Conservation (phyloP, 2,888 invertebrate genomes). For the Gibbula magus region DNA sequence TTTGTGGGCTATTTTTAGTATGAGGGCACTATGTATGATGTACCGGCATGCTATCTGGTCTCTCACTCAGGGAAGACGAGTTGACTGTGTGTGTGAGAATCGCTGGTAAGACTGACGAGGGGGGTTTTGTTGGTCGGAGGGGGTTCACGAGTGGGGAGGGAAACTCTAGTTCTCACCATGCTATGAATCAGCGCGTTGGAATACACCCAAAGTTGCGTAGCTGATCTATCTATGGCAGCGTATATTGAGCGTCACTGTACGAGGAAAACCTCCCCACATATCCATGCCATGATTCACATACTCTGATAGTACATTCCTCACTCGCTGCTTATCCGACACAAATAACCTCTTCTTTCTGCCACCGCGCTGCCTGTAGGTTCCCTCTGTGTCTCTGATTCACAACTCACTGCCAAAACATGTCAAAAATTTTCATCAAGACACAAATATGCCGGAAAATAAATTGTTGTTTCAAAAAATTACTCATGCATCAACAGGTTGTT, state of each 20-base stretch:
- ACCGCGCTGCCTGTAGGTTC: background rate
- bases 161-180: background rate
- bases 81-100: background rate
- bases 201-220: slow-evolving; percentile 21
- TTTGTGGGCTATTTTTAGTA: slow-evolving; percentile 33
- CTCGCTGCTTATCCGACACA: slow-evolving; percentile 11
- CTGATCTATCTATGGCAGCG: slow-evolving; percentile 11
- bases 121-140: background rate
- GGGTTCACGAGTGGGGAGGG: background rate
- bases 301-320: slow-evolving; percentile 6
- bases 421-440: slow-evolving; percentile 13
- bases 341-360: background rate
- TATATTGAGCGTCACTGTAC: background rate
- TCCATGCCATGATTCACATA: background rate
- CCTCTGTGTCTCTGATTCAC: slow-evolving; percentile 2
- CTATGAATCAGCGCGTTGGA: slow-evolving; percentile 15
- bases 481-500: background rate
- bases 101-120: background rate
- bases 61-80: background rate
- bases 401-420: slow-evolving; percentile 23
- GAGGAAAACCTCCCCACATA: slow-evolving; percentile 14
- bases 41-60: background rate
- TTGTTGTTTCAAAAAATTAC: background rate
- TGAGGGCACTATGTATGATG: slow-evolving; percentile 10
- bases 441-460: background rate